Base-by-base conservation (phyloP, 1,140 invertebrate genomes). In the Bombus waltoni region DNA sequence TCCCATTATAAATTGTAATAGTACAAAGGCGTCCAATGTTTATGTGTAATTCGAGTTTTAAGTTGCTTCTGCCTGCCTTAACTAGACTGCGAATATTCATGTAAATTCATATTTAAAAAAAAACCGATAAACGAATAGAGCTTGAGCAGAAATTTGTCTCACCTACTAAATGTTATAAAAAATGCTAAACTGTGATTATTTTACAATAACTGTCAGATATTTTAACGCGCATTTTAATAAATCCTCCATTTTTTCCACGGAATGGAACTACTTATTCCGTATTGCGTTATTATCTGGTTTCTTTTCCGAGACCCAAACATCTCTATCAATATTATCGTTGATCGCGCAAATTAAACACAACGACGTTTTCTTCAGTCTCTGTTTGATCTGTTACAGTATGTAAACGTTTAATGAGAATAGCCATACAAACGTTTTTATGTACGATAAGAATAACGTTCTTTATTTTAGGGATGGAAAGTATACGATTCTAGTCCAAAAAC, bases 401-500 rank as follows among this genome's bases (percentile, higher is more conserved):
- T 53, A 62, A 62, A 62, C 28, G 1, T 62, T n/a, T 62, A 66
- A 66, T 9, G 32, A 8, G 13, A 18, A 18, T 35, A 22, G 18
- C 22, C 1, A 8, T 13, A 22, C 0, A 2, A 47, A 81, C 28
- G n/a, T 25, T 28, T 42, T 18, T 66, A 44, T 2, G 3, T 5
- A 18, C 3, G 1, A 0, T 22, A 44, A 44, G 8, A 82, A 35
- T 6, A 25, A 22, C 11, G 2, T 9, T 90, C 5, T 25, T 94
- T 62, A 1, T 28, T 62, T 81, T 86, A 98, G 97, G 97, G 97
- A 91, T 99, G 98, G 98, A 97, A 97, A 93, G 96, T 98, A 62
- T 98, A 98, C 94, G 98, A 99, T 94, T 97, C 97, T 83, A 98
- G 98, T 66, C 98, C 98, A 13, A 97, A 97, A 93, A 96, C 96